Conservation (phyloP, 2,797 vertebrate species). For the Labeo calbasu region DNA sequence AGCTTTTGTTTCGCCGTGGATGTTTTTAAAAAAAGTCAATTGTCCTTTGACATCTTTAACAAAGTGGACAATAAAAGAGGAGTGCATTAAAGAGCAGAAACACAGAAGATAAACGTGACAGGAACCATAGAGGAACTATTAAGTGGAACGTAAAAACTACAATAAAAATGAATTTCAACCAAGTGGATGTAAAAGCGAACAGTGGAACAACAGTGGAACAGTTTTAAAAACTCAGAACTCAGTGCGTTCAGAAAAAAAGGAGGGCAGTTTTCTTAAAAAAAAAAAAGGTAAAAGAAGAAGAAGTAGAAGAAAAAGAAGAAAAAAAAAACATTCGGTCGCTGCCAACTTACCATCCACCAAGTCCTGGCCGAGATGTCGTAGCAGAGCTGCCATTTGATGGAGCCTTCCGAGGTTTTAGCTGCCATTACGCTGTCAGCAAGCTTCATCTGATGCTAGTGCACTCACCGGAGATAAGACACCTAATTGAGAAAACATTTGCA, state of each 20-base stretch:
- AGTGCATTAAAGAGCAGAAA: constrained; percentile 46
- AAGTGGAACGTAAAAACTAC: constrained; percentile 61
- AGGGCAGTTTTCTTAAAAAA: constrained; percentile 83
- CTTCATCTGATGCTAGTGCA: constrained; percentile 97
- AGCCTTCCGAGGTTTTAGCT: constrained; percentile 96
- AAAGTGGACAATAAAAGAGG: constrained; percentile 44
- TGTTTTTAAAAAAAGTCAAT: constrained; percentile 37
- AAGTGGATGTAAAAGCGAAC: constrained; percentile 78
- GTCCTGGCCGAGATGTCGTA: constrained; percentile 99
- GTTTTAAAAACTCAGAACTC: constrained; percentile 62
- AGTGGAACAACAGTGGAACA: constrained; percentile 37
- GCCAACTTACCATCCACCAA: constrained; percentile 99
- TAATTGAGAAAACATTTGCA: constrained; percentile 98
- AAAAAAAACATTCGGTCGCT: constrained; percentile 81
- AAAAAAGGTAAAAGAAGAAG: constrained; percentile 67
- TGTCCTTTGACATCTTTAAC: constrained; percentile 54
- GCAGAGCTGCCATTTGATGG: constrained; percentile 99
- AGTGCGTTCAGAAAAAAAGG: constrained; percentile 67
- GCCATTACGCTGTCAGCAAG: constrained; percentile 98
- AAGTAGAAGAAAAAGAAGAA: constrained; percentile 64
- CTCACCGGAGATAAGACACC: constrained; percentile 97
- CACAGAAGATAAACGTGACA: constrained; percentile 79
- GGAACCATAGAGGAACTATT: constrained; percentile 80
- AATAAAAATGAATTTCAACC: constrained; percentile 83
- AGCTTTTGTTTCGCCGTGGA: constrained; percentile 32